Conservation (phyloP, 2,888 invertebrate species). For the Dryadula phaetusa region DNA sequence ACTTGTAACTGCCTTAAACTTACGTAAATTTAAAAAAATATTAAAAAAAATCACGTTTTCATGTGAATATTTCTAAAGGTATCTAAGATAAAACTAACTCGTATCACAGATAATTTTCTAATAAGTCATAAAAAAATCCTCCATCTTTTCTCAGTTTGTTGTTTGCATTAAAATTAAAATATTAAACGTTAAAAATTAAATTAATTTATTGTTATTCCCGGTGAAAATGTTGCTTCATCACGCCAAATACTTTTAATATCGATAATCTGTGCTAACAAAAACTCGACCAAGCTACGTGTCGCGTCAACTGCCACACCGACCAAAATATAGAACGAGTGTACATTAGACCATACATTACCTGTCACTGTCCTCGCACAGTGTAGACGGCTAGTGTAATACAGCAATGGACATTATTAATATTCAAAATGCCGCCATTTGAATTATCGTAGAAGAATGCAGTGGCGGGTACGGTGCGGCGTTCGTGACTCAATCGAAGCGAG, state of each 20-base stretch:
- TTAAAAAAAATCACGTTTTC: conserved; percentile 7
- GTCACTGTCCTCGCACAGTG: conserved; percentile 4
- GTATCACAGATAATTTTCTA: conserved; percentile 1
- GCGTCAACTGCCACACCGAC: conserved; percentile 27
- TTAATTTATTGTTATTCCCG: conserved; percentile 21
- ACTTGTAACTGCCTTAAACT: conserved; percentile 17
- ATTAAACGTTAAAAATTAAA: background rate
- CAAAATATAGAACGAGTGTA: background rate
- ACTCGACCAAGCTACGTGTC: conserved; percentile 41
- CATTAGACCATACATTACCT: conserved; percentile 45
- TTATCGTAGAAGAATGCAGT: conserved; percentile 59
- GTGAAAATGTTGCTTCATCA: conserved; percentile 39
- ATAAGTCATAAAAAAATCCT: background rate
- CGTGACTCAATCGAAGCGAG: conserved; percentile 68
- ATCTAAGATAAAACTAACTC: background rate
- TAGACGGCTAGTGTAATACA: conserved; percentile 39
- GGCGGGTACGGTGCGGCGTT: conserved; percentile 61
- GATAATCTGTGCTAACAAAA: conserved; percentile 47
- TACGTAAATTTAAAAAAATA: conserved; percentile 17
- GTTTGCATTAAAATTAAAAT: background rate
- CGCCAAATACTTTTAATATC: conserved; percentile 44
- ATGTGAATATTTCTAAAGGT: background rate
- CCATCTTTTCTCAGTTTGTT: background rate
- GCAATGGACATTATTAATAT: conserved; percentile 53
- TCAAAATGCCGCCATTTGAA: conserved; percentile 49